Base-by-base conservation (phyloP, 2,888 invertebrate genomes). In the Apocheima hispidaria region DNA sequence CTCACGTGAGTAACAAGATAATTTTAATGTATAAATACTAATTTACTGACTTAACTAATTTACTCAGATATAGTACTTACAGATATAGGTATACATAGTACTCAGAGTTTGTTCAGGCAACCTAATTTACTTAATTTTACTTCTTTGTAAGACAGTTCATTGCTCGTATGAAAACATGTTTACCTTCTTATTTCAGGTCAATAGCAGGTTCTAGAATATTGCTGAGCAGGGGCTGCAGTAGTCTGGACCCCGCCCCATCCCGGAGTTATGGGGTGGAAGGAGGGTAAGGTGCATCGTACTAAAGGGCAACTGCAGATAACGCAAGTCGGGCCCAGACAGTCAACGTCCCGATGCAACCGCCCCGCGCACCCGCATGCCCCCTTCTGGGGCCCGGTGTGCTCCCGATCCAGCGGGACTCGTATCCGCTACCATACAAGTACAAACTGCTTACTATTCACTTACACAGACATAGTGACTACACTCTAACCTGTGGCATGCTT, bases 251-350 rank as follows among this genome's bases (percentile, higher is more conserved):
- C 74, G 75, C 78, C 74, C 54, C 35, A 33, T 41, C 51, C 56
- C 35, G 48, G 41, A 21, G 35, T 33, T 68, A 72, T n/a, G 83
- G 90, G 89, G 87, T 84, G 86, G 74, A 75, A 81, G 80, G 88
- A 84, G 88, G 87, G 89, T 83, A 87, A 84, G 81, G 91, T 88
- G 90, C 91, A 92, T 88, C 88, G 90, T 87, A 88, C 88, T 84
- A 90, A 91, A 92, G 92, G 93, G 92, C 91, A 90, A 92, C 88
- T 92, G 92, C 92, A 91, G 92, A 92, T 91, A 91, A 87, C 87
- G 84, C 87, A 83, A 80, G 85, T 88, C 79, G 82, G 84, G 80
- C 84, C 89, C 91, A 92, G 92, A 92, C 92, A 92, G 92, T 92
- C 92, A 92, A 92, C 85, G 91, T 89, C 90, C 91, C 90, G 87